Percentiles rank a stretch among this genome's conserved stretches.
Conservation (phyloP, 2,888 invertebrate genomes). For the Mythimna albipuncta region DNA sequence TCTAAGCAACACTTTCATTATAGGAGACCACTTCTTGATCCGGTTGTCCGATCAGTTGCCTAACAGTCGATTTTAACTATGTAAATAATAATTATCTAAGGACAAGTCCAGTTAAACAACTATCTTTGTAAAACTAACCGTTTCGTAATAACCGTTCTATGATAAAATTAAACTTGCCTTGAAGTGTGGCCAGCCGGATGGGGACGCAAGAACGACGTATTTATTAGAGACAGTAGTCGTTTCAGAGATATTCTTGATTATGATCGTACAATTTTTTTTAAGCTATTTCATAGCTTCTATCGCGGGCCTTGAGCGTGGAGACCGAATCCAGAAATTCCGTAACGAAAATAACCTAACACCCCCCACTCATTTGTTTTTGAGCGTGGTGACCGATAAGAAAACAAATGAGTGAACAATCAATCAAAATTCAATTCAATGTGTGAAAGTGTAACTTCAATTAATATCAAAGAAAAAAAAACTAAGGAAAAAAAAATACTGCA, state of each 20-base stretch:
- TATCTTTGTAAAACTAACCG: constrained; percentile 37
- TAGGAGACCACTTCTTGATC: constrained; percentile 29
- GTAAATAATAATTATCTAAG: constrained; percentile 41
- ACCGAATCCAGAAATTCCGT: too few species aligned
- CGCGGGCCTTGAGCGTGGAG: too few species aligned
- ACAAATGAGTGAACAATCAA: too few species aligned
- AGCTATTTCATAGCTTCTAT: too few species aligned
- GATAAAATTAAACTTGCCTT: constrained; percentile 35
- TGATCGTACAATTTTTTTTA: background rate
- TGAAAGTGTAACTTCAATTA: too few species aligned
- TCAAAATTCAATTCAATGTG: too few species aligned
- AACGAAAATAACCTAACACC: too few species aligned
- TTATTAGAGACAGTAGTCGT: background rate
- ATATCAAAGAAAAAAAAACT: too few species aligned
- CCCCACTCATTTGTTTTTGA: too few species aligned
- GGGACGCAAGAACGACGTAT: constrained; percentile 4
- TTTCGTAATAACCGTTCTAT: constrained; percentile 39
- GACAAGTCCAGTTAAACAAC: constrained; percentile 46
- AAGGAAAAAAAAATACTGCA: too few species aligned
- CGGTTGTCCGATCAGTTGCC: constrained; percentile 41
- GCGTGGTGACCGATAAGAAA: too few species aligned
- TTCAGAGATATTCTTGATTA: background rate
- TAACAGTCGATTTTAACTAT: constrained; percentile 43
- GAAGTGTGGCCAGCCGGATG: constrained; percentile 30
- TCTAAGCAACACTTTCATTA: constrained; percentile 10